Base-by-base conservation (phyloP, 2,113 vertebrate species). In the Seriola dumerili region DNA sequence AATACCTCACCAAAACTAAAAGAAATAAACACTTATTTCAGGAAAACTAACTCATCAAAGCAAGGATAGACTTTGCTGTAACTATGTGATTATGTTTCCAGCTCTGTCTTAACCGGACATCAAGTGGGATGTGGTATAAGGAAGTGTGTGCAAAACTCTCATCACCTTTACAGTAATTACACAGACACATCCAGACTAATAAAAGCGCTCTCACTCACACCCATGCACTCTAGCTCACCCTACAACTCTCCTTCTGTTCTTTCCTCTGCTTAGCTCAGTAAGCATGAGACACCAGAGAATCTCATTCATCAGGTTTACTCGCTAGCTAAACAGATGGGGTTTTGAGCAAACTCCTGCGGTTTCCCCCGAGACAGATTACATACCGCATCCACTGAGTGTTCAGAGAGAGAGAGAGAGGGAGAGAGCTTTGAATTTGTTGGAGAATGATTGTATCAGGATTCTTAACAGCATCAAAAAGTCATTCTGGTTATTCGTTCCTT, bases 271-370 rank as follows among this genome's bases (percentile, higher is more conserved):
- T 69, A 75, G 78, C 74, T 88, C 91, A 83, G 80, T 87, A 65
- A 90, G 74, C 87, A 86, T 67, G 80, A 83, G 84, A 81, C 86
- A 82, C 87, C 74, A 83, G 78, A 85, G 84, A 85, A 85, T 89
- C 76, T 83, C 85, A 91, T 93, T 93, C 90, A 93, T 93, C 89
- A 91, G 92, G 83, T 90, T 89, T 90, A 83, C 77, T 88, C 23
- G 55, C 78, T 36, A 89, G 87, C 89, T 88, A 92, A 92, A 93
- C 92, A 94, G 91, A 93, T 92, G 91, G 91, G 85, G 86, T 90
- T 90, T 86, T 86, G 85, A 86, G 82, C 76, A 90, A 91, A 88
- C 91, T 92, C 91, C 70, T 83, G 81, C 54, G 10, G 84, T 68
- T 87, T 79, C 89, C 87, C 91, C 84, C 2, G 76, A 90, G 90